These are phyloP conservation scores for Frieseomelitta varia DNA, from an alignment of 1,140 invertebrate species.

Conservation along the genomic window DNA sequence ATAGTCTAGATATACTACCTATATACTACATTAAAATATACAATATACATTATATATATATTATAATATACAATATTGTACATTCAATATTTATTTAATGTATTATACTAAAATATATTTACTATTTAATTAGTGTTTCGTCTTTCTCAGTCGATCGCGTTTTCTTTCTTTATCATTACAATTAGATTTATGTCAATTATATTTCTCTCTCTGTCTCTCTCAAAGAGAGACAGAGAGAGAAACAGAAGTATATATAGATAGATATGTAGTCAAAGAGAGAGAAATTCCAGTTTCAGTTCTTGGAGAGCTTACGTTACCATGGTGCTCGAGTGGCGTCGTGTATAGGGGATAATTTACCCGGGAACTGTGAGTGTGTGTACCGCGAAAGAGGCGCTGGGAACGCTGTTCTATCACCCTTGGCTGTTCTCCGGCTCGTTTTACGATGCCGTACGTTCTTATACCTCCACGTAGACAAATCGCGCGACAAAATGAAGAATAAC, in stretches of 20 bases:
- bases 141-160: not conserved
- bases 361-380: constrained; percentile 4
- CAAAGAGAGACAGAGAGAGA: too few species aligned
- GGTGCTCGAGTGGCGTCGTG: constrained; percentile 18
- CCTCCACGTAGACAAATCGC: not conserved
- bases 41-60: too few species aligned
- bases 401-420: not conserved
- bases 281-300: not conserved
- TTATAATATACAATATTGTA: too few species aligned
- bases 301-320: constrained; percentile 38
- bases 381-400: constrained; percentile 4
- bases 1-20: too few species aligned
- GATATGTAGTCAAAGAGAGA: not conserved
- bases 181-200: constrained; percentile 18
- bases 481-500: constrained; percentile 26
- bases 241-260: not conserved
- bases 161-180: not conserved
- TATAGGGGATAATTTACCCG: constrained; percentile 53
- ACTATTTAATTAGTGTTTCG: not conserved
- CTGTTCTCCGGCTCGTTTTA: constrained; percentile 19
- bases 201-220: not conserved
- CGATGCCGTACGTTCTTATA: constrained; percentile 15
- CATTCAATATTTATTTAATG: too few species aligned
- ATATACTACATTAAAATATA: too few species aligned
- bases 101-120: not conserved